Evolutionary conservation across 2,888 invertebrate genomes (phyloP).

Genomic region (Synanthedon tipuliformis): DNA sequence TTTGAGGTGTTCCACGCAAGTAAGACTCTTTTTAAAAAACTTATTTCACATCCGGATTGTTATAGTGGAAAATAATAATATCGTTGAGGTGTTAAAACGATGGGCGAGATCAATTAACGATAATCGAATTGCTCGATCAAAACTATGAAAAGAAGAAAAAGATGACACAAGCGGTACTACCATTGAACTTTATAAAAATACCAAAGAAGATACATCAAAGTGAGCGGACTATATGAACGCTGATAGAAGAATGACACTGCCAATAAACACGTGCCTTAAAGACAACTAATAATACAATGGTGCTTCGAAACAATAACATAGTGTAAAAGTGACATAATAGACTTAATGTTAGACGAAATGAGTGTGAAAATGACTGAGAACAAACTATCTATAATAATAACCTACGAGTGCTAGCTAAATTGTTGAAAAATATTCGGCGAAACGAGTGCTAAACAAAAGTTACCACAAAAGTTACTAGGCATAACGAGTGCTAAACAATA

Average conservation of each 20-base stretch:
- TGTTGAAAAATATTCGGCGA: no score
- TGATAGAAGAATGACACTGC: conserved; percentile 29
- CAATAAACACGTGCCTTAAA: conserved; percentile 52
- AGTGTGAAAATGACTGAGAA: no score
- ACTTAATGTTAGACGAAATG: no score
- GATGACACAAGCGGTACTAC: conserved; percentile 50
- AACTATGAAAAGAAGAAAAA: conserved; percentile 60
- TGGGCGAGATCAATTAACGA: background rate
- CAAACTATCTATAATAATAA: no score
- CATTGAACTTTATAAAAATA: conserved; percentile 60
- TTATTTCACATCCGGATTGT: conserved; percentile 13
- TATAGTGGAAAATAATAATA: background rate
- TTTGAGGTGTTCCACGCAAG: no score
- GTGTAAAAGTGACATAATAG: conserved; percentile 11
- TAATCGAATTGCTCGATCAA: background rate
- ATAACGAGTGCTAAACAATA: no score
- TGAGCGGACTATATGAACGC: conserved; percentile 18
- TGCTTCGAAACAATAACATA: conserved; percentile 51
- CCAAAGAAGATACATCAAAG: conserved; percentile 54
- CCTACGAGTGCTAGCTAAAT: no score
- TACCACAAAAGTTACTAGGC: no score
- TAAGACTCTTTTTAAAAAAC: no score
- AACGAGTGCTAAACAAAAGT: no score
- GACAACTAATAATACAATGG: conserved; percentile 33
- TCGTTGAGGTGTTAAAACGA: background rate